These are phyloP conservation scores for Caenorhabditis sp. DNA, from an alignment of 2,888 invertebrate species.

Conservation along the genomic window DNA sequence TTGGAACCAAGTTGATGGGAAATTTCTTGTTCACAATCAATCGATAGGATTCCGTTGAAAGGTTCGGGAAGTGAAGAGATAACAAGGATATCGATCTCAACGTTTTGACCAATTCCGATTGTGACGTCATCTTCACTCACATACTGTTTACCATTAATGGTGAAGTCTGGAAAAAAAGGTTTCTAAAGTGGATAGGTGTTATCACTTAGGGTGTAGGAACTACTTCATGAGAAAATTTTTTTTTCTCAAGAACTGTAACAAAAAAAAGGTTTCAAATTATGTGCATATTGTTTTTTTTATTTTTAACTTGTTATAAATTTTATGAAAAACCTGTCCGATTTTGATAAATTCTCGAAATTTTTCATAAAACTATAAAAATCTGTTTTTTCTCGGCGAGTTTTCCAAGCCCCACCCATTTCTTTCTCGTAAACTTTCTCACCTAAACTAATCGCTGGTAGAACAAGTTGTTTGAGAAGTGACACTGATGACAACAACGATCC, in stretches of 20 bases:
- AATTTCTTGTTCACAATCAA: conserved; percentile 67
- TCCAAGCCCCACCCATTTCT: background rate
- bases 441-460: conserved; percentile 65
- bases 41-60: conserved; percentile 53
- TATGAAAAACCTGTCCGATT: too few species aligned
- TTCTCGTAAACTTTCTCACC: conserved; percentile 28
- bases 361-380: too few species aligned
- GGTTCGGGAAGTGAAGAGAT: conserved; percentile 55
- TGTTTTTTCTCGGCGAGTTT: too few species aligned
- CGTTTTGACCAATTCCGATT: conserved; percentile 62
- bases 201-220: too few species aligned
- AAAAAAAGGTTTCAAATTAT: too few species aligned
- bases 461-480: conserved; percentile 67
- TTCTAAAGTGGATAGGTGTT: too few species aligned
- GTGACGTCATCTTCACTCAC: conserved; percentile 63
- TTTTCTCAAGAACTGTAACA: too few species aligned
- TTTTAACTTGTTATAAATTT: too few species aligned
- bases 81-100: conserved; percentile 54
- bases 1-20: conserved; percentile 51
- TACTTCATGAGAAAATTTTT: too few species aligned
- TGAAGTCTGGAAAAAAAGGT: conserved; percentile 48
- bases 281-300: too few species aligned
- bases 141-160: conserved; percentile 56
- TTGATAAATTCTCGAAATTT: too few species aligned
- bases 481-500: conserved; percentile 68